Evolutionary conservation across 23 tunicate species (phyloP), one percentile per base, ranked within the genome.

Genomic region (Botrylloides violaceus): DNA sequence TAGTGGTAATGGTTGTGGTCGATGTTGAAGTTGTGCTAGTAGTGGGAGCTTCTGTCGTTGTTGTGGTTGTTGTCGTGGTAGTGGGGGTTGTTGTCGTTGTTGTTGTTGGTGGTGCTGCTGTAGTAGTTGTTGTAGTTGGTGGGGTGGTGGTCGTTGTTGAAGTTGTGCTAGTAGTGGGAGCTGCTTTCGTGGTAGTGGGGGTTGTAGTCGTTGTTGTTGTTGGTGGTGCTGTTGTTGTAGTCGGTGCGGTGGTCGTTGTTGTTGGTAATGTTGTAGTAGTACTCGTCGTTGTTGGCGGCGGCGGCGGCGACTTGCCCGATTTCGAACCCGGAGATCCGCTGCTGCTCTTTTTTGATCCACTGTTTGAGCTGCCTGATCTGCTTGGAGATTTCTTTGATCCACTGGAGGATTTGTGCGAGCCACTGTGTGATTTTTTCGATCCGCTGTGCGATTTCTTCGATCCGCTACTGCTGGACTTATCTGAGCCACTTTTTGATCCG

Each of bases 1-100:
- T 63, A 22, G 70, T 63, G 3, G 70, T 63, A 63, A 15, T 43
- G 53, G 70, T 31, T 3, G 70, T 63, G 35, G 70, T 63, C 18
- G 70, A 25, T 63, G 64, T 59, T 6, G 26, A n/a, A 7, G 29
- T 18, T 59, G 23, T 59, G 30, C 18, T 59, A 26, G 64, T 59
- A 12, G 64, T 59, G 7, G 64, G 7, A 21, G 29, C 18, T 59
- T 26, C 19, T 7, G 26, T 18, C 26, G 64, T 59, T 21, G 64
- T 59, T 6, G 64, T 59, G 64, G 64, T 23, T 12, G 29, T 59
- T 6, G 70, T 26, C n/a, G 35, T 63, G 19, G 35, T 29, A 33
- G 70, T 63, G 6, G 70, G 26, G n/a, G 70, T 63, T 3, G 70
- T 29, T 63, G 35, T 29, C 4, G 70, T 25, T 4, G 35, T 31